These are phyloP conservation scores for human DNA, from an alignment of 2,113 vertebrate genomes.

Conservation along the genomic window GRCh38 chr1:103029501-103030000, in stretches of 20 bases:
- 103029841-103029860: conserved; percentile 25
- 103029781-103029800: not conserved
- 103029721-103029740: conserved; percentile 8
- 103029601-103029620: not conserved
- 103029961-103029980: not conserved
- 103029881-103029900: not conserved
- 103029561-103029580: conserved; percentile 86
- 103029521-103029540: conserved; percentile 33
- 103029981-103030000: not conserved
- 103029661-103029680: conserved; percentile 74
- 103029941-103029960: conserved; percentile 39
- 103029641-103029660: conserved; percentile 65
- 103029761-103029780: not conserved
- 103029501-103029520: not conserved
- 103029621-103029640: conserved; percentile 67
- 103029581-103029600: conserved; percentile 80
- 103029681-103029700: conserved; percentile 68
- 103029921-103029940: not conserved
- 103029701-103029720: conserved; percentile 36
- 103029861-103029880: not conserved
- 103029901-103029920: not conserved
- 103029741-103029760: not conserved
- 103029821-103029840: not conserved
- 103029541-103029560: conserved; percentile 84
- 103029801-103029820: not conserved